A percentile compares a stretch with the other conserved stretches of the same genome.
Evolutionary conservation across 2,888 invertebrate genomes (phyloP).

Genomic region (Meta bourneti): DNA sequence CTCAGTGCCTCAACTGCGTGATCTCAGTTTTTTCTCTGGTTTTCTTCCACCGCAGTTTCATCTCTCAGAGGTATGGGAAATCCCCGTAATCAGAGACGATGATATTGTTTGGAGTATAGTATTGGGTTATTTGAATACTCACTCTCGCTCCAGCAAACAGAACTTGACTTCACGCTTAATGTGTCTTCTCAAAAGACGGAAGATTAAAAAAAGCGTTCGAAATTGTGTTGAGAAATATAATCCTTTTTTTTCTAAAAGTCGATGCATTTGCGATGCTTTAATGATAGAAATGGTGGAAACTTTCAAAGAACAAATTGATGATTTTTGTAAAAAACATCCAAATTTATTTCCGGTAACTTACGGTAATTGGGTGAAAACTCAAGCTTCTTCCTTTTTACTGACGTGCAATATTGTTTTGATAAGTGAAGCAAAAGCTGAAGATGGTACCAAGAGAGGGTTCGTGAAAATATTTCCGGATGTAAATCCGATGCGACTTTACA

Average conservation of each 20-base stretch:
- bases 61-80: conserved; percentile 2
- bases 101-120: conserved; percentile 36
- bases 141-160: neutral
- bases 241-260: conserved; percentile 24
- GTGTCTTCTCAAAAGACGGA: neutral
- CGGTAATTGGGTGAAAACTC: neutral
- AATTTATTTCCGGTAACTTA: neutral
- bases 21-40: neutral
- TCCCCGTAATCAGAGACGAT: neutral
- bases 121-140: conserved; percentile 36
- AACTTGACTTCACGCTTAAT: neutral
- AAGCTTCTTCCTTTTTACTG: neutral
- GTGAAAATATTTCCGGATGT: neutral
- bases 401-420: conserved; percentile 20
- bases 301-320: conserved; percentile 5
- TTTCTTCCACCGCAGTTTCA: neutral
- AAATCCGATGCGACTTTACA: neutral
- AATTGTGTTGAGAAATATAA: conserved; percentile 16
- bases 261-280: conserved; percentile 9
- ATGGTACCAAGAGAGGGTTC: neutral
- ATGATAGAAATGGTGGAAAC: neutral
- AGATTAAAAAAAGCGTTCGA: neutral
- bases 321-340: neutral
- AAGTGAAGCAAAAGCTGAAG: neutral
- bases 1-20: neutral